Conservation (phyloP, 2,888 invertebrate genomes). For the Euproctis similis region DNA sequence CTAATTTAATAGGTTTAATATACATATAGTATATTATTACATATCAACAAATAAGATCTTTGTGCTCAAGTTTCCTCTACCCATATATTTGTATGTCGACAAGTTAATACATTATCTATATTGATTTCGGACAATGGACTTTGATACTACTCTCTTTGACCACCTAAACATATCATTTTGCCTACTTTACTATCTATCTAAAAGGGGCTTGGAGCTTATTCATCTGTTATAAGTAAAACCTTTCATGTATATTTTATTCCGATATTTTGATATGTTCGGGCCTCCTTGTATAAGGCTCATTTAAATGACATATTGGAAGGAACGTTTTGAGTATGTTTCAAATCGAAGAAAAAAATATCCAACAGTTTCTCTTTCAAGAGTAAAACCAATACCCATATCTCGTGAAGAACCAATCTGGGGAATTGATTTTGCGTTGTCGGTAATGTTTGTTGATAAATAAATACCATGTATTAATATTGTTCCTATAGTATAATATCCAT, state of each 20-base stretch:
- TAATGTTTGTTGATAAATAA: constrained; percentile 27
- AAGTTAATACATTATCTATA: constrained; percentile 59
- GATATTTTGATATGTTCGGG: constrained; percentile 57
- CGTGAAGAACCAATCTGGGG: constrained; percentile 46
- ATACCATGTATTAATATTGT: no score
- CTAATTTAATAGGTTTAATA: no score
- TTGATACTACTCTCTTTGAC: constrained; percentile 50
- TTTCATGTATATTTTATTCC: constrained; percentile 69
- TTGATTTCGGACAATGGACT: constrained; percentile 55
- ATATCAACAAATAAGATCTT: no score
- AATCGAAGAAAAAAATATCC: constrained; percentile 48
- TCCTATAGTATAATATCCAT: no score
- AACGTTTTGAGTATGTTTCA: constrained; percentile 55
- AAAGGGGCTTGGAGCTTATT: constrained; percentile 43
- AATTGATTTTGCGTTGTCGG: constrained; percentile 43
- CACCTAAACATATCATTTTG: constrained; percentile 55
- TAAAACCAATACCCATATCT: constrained; percentile 53
- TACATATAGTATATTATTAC: no score
- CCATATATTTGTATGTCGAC: constrained; percentile 55
- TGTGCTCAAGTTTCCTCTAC: no score
- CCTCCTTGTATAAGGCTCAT: constrained; percentile 57
- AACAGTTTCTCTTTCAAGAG: constrained; percentile 52
- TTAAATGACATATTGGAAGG: constrained; percentile 69
- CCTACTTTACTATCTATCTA: constrained; percentile 46
- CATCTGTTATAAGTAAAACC: constrained; percentile 62